phyloP scores from a whole-genome alignment of 2,888 invertebrate species.

The Apantesis nais region DNA sequence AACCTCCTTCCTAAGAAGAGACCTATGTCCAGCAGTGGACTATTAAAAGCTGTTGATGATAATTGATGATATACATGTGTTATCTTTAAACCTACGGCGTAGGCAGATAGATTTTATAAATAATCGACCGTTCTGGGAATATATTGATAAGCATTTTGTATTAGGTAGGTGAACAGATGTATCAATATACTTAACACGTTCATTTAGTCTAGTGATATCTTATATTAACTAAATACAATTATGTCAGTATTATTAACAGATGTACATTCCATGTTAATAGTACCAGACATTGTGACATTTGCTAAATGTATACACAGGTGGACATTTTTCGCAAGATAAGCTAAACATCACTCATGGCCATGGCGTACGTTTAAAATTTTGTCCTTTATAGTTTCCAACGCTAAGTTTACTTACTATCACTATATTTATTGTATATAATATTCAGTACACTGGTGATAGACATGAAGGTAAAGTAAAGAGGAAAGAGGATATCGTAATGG shows the following conservation, averaged over 20 bases:
- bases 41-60: too few species aligned
- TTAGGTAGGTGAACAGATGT: neutral
- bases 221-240: constrained; percentile 3
- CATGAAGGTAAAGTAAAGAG: neutral
- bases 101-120: neutral
- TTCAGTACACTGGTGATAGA: neutral
- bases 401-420: constrained; percentile 17
- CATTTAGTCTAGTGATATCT: neutral
- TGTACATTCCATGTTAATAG: constrained; percentile 17
- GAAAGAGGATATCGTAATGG: neutral
- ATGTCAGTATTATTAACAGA: neutral
- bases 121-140: neutral
- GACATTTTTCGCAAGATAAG: constrained; percentile 30
- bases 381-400: constrained; percentile 18
- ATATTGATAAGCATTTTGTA: neutral
- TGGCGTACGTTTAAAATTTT: constrained; percentile 24
- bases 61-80: neutral
- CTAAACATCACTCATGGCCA: constrained; percentile 24
- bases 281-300: constrained; percentile 3
- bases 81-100: neutral
- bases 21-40: too few species aligned
- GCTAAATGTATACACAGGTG: constrained; percentile 32
- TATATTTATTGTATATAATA: neutral
- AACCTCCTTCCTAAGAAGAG: too few species aligned
- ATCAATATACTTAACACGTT: neutral